Evolutionary conservation across 2,888 invertebrate species (phyloP), one percentile per base, ranked within the genome.

Genomic region (Timema cristinae): DNA sequence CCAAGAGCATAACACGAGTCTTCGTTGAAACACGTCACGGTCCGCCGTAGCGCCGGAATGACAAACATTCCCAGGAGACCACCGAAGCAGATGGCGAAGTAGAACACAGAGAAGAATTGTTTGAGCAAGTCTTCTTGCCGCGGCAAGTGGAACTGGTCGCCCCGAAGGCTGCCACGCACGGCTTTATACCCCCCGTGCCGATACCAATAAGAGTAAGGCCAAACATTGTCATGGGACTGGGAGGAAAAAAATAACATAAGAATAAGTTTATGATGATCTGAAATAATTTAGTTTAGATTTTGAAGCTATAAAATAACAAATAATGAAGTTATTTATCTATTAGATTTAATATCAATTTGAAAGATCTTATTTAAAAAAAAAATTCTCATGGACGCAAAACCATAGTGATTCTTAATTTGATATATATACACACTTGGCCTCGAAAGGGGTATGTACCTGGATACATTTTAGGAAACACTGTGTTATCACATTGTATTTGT

Each of bases 131-230:
- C 84, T 77, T 89, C 89, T 83, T 97, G 94, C 76, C 92, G 89
- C 0, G 93, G 93, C 68, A 93, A 77, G 66, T 88, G 85, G 81
- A 97, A 96, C 83, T 97, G 97, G 81, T 98, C 97, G 0, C 97
- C 97, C 97, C 97, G 81, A 98, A 97, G 0, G 97, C 94, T 0
- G 95, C 88, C 0, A 98, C 97, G 79, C 97, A 97, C 0, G 97
- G 96, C 80, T 98, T 98, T 77, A 98, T 97, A 1, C 97, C 97
- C 1, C 97, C 97, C 0, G 96, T 95, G 0, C 96, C 97, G 13
- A 96, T 78, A 0, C 95, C 95, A 77, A 98, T 94, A 32, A 92
- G 81, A 0, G 90, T 76, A n/a, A 93, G 82, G 1, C 91, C 91
- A 47, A 90, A 4, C 49, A 91, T 84, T 13, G 90, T 88, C 68